Conservation (phyloP, 2,113 vertebrate genomes). For the Ailuropoda melanoleuca region DNA sequence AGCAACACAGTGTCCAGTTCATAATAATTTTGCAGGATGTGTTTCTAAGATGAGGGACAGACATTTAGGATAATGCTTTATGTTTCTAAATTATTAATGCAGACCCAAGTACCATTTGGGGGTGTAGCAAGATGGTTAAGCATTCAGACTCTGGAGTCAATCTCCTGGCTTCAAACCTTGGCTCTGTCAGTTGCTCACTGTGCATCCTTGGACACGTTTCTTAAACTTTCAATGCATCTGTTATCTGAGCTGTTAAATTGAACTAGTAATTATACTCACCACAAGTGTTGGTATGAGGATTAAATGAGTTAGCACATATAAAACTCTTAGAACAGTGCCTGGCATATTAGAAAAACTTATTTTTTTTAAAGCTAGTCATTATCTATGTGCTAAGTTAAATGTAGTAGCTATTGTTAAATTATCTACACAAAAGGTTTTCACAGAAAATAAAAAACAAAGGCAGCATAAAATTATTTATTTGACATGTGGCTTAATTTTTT, state of each 20-base stretch:
- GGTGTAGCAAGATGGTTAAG: background rate
- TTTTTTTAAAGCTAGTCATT: background rate
- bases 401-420: background rate
- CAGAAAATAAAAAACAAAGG: slow-evolving; percentile 1
- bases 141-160: background rate
- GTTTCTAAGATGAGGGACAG: background rate
- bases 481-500: background rate
- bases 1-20: background rate
- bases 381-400: background rate
- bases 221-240: background rate
- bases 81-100: background rate
- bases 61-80: background rate
- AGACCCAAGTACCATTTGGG: background rate
- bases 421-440: background rate
- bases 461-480: background rate
- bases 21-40: background rate
- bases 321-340: background rate
- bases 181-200: background rate
- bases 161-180: background rate
- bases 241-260: background rate
- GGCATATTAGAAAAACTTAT: background rate
- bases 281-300: background rate
- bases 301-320: background rate
- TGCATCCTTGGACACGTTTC: background rate
- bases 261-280: background rate